Conservation (phyloP, 92 coral and sea anemone species). For the Paramuricea clavata region DNA sequence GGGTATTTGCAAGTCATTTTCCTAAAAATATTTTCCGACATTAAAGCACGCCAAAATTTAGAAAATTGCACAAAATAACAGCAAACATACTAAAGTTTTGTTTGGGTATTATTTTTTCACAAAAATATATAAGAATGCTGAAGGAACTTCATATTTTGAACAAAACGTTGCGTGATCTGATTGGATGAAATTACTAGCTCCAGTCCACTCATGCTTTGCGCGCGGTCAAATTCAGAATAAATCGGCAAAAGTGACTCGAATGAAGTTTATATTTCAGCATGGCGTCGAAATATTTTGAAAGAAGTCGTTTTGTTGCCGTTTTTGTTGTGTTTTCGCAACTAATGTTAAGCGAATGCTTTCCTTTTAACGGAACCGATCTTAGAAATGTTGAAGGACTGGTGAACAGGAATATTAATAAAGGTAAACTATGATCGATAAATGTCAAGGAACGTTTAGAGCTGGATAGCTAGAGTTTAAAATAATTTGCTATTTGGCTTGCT, state of each 20-base stretch:
- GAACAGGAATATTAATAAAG: not conserved
- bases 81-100: not conserved
- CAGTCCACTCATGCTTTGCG: not conserved
- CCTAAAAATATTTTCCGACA: not conserved
- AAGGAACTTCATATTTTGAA: not conserved
- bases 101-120: no score
- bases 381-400: not conserved
- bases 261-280: slow-evolving; percentile 9
- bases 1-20: no score
- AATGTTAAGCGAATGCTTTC: not conserved
- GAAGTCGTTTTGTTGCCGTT: not conserved
- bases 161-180: slow-evolving; percentile 25
- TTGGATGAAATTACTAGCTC: not conserved
- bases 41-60: not conserved
- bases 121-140: not conserved
- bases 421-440: not conserved
- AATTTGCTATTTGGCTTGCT: not conserved
- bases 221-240: not conserved
- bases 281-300: not conserved
- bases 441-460: not conserved
- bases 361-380: not conserved
- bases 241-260: not conserved
- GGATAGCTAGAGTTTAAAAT: not conserved
- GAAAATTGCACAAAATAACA: not conserved
- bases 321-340: not conserved